A percentile compares a stretch with the other conserved stretches of the same genome.
These are phyloP conservation scores for Ridgeia piscesae DNA, from an alignment of 1,140 invertebrate genomes.

Conservation along the genomic window DNA sequence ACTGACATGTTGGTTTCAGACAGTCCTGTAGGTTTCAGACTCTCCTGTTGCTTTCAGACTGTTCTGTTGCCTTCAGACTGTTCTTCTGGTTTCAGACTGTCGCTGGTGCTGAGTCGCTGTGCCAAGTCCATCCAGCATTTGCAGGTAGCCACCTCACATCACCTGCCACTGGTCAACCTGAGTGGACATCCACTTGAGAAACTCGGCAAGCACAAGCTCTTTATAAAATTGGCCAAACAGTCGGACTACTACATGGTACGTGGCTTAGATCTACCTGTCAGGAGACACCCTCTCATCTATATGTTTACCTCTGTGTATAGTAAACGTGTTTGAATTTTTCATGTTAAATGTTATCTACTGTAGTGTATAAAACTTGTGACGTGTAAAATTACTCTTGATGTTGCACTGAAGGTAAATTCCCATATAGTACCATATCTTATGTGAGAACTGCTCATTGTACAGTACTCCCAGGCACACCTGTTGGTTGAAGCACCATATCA, in stretches of 20 bases:
- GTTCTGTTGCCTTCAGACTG: slow-evolving; percentile 62
- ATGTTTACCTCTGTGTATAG: slow-evolving; percentile 51
- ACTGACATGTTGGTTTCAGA: slow-evolving; percentile 68
- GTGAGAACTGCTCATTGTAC: no score
- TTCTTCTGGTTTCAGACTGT: slow-evolving; percentile 74
- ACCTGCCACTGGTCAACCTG: slow-evolving; percentile 74
- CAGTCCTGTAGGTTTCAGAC: neutral
- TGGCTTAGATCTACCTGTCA: slow-evolving; percentile 12
- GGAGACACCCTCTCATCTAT: slow-evolving; percentile 8
- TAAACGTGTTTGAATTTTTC: neutral
- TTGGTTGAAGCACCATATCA: no score
- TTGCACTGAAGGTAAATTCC: neutral
- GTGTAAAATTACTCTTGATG: no score
- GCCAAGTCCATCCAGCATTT: slow-evolving; percentile 93
- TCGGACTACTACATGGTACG: slow-evolving; percentile 71
- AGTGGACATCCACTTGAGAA: slow-evolving; percentile 75
- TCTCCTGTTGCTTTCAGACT: neutral
- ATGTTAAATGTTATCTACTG: no score
- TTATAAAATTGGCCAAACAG: slow-evolving; percentile 83
- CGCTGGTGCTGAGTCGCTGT: slow-evolving; percentile 86
- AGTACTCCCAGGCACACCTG: no score
- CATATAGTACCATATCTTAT: neutral
- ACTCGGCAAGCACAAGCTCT: slow-evolving; percentile 78
- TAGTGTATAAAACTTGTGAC: no score
- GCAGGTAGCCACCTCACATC: slow-evolving; percentile 81